These are phyloP conservation scores for Clupea harengus DNA, from an alignment of 2,113 vertebrate genomes.

Conservation along the genomic window DNA sequence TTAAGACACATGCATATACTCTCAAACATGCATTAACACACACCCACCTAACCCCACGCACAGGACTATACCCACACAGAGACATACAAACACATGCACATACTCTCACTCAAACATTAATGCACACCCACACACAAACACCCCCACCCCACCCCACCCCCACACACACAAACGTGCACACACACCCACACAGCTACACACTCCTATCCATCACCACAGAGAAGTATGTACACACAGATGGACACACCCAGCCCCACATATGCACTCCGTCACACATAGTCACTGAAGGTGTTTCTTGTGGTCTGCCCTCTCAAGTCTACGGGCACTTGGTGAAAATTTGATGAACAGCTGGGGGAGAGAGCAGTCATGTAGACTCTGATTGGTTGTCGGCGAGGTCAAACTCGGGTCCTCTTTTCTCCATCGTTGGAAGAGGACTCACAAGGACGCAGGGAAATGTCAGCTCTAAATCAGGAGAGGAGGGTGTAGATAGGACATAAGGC, in stretches of 20 bases:
- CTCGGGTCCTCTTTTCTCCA: background rate
- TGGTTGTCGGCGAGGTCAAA: background rate
- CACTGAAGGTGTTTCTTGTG: too few species aligned
- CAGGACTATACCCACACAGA: background rate
- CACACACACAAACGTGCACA: background rate
- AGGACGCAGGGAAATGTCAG: background rate
- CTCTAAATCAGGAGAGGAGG: constrained; percentile 2
- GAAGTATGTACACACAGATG: too few species aligned
- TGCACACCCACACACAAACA: background rate
- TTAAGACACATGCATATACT: background rate
- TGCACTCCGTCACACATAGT: too few species aligned
- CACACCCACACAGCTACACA: background rate
- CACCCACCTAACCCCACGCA: background rate
- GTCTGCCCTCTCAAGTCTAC: background rate
- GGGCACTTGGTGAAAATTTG: background rate
- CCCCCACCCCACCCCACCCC: background rate
- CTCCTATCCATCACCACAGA: too few species aligned
- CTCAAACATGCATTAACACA: background rate
- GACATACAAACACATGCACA: background rate
- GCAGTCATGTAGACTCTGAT: background rate
- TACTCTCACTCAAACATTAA: too few species aligned
- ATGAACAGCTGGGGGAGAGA: background rate
- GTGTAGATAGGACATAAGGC: background rate
- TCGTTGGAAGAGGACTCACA: background rate
- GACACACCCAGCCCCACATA: too few species aligned